Evolutionary conservation across 2,888 invertebrate species (phyloP), one percentile per base, ranked within the genome.

Genomic region (Rotaria sp.): DNA sequence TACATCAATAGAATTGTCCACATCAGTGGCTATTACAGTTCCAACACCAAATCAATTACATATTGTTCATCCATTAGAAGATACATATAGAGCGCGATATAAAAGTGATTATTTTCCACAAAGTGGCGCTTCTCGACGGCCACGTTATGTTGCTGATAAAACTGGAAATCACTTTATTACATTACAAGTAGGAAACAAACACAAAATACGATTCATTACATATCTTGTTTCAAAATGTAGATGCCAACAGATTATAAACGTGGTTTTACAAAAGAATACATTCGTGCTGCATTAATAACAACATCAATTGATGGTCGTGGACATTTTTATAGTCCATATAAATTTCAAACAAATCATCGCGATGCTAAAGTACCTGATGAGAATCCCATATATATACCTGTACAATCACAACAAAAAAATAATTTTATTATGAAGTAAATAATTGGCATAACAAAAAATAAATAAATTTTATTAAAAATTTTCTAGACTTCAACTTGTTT

Each of bases 61-160:
- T 45, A 26, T 80, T 45, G 26, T 41, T 2, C 2, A 45, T 80
- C 80, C 45, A 41, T 26, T 80, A 45, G 80, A 80, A 80, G 21
- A 41, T 13, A 80, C 80, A 41, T 80, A n/a, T 80, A 24, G 45
- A 80, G 13, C 80, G 45, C 41, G 80, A 45, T 80, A 80, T 80
- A 80, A 80, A 80, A 80, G 80, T 80, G 80, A 80, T 45, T 80
- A 80, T 45, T 80, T 80, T 35, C 80, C 80, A 5, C 80, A 45
- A 80, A 80, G 26, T 80, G 80, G 80, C 21, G 11, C 2, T 13
- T 26, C 24, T 45, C 41, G 80, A 7, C 41, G 45, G 3, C 80
- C 80, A 80, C 80, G 80, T 15, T 80, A 80, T 45, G 80, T 80
- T 13, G 11, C 80, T n/a, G 80, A 80, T 18, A 45, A 45, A 21